A percentile compares a stretch with the other conserved stretches of the same genome.
Evolutionary conservation across 2,113 vertebrate genomes (phyloP).

Genomic region (Butorides virescens): DNA sequence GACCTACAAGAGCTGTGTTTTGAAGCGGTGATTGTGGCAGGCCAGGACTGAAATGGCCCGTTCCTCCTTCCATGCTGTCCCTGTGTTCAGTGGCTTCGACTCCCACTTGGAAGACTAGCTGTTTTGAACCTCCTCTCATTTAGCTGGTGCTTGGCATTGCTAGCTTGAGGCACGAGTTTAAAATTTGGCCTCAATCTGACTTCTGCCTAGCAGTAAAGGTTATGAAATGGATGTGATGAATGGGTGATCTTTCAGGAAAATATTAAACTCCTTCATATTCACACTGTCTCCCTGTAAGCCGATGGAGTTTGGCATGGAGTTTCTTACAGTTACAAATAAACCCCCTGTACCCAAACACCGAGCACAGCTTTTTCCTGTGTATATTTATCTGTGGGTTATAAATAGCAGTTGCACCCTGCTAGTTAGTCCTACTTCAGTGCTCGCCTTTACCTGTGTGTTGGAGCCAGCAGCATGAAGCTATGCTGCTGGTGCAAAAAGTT

Average conservation of each 20-base stretch:
- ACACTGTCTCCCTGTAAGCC: neutral
- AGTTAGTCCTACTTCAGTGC: neutral
- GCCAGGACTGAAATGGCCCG: neutral
- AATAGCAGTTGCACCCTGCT: neutral
- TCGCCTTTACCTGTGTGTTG: neutral
- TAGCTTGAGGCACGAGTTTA: neutral
- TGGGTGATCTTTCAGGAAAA: neutral
- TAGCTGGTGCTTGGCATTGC: neutral
- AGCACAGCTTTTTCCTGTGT: neutral
- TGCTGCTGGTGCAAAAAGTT: neutral
- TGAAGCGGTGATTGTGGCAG: neutral
- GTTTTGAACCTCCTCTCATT: neutral
- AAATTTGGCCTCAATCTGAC: neutral
- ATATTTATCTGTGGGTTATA: neutral
- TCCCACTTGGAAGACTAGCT: neutral
- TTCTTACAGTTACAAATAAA: neutral
- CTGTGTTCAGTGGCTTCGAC: neutral
- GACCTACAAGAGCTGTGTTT: neutral
- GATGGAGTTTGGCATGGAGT: neutral
- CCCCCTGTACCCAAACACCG: neutral
- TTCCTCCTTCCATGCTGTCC: neutral
- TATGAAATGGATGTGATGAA: neutral
- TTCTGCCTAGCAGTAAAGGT: neutral
- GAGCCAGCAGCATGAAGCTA: neutral
- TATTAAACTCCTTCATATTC: neutral